Percentiles rank a stretch among this genome's conserved stretches.
phyloP scores from a whole-genome alignment of 2,888 invertebrate species.

The Acrobasis repandana region DNA sequence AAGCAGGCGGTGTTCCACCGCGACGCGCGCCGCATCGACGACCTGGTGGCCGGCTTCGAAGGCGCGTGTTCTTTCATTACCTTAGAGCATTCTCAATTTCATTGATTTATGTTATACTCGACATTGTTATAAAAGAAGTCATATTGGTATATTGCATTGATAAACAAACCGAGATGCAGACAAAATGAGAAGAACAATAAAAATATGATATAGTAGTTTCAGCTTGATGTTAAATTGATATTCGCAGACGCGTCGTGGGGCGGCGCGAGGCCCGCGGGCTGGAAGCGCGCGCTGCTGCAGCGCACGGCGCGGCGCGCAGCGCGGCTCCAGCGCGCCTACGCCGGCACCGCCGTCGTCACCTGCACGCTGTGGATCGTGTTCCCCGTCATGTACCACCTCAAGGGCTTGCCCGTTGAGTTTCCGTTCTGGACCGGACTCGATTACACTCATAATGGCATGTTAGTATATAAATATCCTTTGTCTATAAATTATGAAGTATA shows the following conservation, averaged over 20 bases:
- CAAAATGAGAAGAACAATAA: no score
- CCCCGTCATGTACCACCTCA: slow-evolving; percentile 31
- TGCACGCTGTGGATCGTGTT: slow-evolving; percentile 39
- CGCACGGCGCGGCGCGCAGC: slow-evolving; percentile 22
- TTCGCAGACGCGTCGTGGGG: slow-evolving; percentile 3
- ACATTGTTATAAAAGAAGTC: no score
- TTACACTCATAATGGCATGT: slow-evolving; percentile 34
- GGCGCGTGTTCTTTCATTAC: slow-evolving; percentile 32
- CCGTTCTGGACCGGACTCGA: slow-evolving; percentile 39
- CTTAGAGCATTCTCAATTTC: neutral
- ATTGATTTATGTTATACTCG: no score
- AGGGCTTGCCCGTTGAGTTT: slow-evolving; percentile 31
- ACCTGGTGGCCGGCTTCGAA: slow-evolving; percentile 41
- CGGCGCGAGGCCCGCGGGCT: slow-evolving; percentile 13
- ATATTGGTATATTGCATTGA: no score
- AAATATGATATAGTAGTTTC: no score
- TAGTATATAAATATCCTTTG: slow-evolving; percentile 6
- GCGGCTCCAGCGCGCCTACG: slow-evolving; percentile 38
- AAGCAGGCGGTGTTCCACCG: slow-evolving; percentile 65
- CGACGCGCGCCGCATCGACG: slow-evolving; percentile 43
- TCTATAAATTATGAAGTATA: neutral
- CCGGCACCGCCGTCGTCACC: slow-evolving; percentile 34
- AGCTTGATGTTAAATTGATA: neutral
- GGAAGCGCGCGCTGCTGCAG: slow-evolving; percentile 23
- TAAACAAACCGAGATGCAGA: no score